Evolutionary conservation across 2,888 invertebrate genomes (phyloP).

Genomic region (Agonopterix arenella): DNA sequence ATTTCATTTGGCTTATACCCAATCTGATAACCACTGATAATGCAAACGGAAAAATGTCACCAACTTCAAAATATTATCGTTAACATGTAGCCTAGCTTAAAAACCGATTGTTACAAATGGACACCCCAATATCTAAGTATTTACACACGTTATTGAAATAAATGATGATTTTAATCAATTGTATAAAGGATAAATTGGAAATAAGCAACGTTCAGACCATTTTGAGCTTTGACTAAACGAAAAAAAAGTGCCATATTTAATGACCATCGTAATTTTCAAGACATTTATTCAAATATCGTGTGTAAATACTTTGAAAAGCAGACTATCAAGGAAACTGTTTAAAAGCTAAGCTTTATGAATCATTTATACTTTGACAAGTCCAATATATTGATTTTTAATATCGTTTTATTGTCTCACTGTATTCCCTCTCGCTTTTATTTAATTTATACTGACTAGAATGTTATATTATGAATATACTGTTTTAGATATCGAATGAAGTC

Average conservation of each 20-base stretch:
- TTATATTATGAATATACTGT: no score
- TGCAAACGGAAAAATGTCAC: no score
- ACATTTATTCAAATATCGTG: not conserved
- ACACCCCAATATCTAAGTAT: no score
- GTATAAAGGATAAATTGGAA: not conserved
- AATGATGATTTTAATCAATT: not conserved
- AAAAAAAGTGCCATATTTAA: not conserved
- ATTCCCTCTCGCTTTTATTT: not conserved
- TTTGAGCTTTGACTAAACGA: no score
- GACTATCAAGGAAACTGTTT: slow-evolving; percentile 4
- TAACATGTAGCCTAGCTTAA: no score
- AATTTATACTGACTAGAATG: not conserved
- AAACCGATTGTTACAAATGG: no score
- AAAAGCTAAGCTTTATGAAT: slow-evolving; percentile 9
- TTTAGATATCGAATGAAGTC: no score
- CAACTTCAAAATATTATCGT: no score
- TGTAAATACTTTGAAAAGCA: not conserved
- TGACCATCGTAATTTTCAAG: not conserved
- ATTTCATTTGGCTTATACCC: no score
- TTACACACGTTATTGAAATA: no score
- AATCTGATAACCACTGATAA: no score
- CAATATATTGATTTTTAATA: slow-evolving; percentile 30
- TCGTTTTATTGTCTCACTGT: not conserved
- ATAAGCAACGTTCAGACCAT: not conserved
- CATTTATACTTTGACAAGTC: slow-evolving; percentile 44